Evolutionary conservation across 2,888 invertebrate species (phyloP), one percentile per base, ranked within the genome.

Genomic region (Polietes domitor): DNA sequence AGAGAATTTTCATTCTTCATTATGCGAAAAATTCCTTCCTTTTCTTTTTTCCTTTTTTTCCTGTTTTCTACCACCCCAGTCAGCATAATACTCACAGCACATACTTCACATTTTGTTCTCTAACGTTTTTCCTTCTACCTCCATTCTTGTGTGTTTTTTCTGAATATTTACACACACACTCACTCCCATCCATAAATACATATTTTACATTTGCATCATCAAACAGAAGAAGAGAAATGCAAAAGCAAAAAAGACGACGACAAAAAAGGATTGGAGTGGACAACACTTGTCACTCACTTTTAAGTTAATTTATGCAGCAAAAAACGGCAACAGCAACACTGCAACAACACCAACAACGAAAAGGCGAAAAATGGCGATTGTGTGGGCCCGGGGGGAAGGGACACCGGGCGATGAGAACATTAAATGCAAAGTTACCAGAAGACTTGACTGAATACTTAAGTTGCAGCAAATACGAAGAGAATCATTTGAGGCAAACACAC

Each of bases 291-390:
- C 70, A 77, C 50, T 80, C 50, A 70, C 37, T 74, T 72, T 68
- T 70, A 70, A 71, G 74, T 75, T 71, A 71, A 75, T 80, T 75
- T 75, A 80, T 71, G 70, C 75, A 80, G 63, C 37, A 75, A 70
- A 72, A 65, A 63, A 50, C 17, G 41, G 53, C 63, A 41, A 32
- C 43, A 68, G 32, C 32, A 32, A 32, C n/a, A 70, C 9, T 24
- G 32, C 58, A 43, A 58, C 53, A 43, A 28, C 28, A 47, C 19
- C 32, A 71, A 21, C 4, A 58, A 47, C 41, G 28, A 71, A 58
- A 41, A 55, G 55, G 63, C 24, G 26, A 43, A 55, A 26, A 26
- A 17, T 24, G 15, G 19, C 1, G 24, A 5, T 61, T 6, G 37
- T 37, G 37, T 37, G 4, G 7, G 5, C 21, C 26, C 15, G n/a